A percentile compares a stretch with the other conserved stretches of the same genome.
These are phyloP conservation scores for Scrobipalpa costella DNA, from an alignment of 2,888 invertebrate genomes.

Conservation along the genomic window DNA sequence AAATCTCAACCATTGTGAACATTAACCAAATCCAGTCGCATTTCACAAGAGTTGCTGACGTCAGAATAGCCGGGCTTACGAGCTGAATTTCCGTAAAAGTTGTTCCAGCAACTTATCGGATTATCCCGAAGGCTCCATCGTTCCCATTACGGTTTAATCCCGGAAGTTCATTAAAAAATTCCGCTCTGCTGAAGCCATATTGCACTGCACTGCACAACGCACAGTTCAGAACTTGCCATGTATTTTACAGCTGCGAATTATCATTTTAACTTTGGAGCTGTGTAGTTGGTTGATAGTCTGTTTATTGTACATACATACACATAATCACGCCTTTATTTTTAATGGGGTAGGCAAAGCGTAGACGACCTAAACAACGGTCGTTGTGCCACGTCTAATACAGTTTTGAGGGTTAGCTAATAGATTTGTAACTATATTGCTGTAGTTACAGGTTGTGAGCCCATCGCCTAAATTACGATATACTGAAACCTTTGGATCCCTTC, in stretches of 20 bases:
- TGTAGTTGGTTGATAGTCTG: not conserved
- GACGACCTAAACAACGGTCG: too few species aligned
- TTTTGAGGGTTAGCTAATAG: too few species aligned
- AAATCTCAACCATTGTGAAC: not conserved
- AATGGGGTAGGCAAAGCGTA: too few species aligned
- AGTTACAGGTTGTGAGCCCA: too few species aligned
- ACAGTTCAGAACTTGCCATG: not conserved
- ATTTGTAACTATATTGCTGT: too few species aligned
- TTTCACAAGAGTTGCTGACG: conserved; percentile 4
- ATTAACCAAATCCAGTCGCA: conserved; percentile 1
- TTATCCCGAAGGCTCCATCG: conserved; percentile 4
- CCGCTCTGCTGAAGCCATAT: conserved; percentile 42
- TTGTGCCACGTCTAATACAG: too few species aligned
- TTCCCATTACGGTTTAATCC: conserved; percentile 35
- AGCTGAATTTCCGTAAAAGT: conserved; percentile 14
- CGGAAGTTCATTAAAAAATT: conserved; percentile 59
- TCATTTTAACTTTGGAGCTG: not conserved
- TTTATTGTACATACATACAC: too few species aligned
- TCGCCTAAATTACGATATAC: too few species aligned
- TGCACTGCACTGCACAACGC: conserved; percentile 6
- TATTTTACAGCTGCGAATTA: conserved; percentile 4
- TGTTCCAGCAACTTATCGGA: conserved; percentile 14
- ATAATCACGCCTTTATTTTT: too few species aligned
- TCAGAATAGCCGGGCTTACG: not conserved
- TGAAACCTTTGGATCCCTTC: too few species aligned